Percentiles rank a stretch among this genome's conserved stretches.
These are phyloP conservation scores for Hymenochirus boettgeri DNA, from an alignment of 2,113 vertebrate genomes.

Conservation along the genomic window DNA sequence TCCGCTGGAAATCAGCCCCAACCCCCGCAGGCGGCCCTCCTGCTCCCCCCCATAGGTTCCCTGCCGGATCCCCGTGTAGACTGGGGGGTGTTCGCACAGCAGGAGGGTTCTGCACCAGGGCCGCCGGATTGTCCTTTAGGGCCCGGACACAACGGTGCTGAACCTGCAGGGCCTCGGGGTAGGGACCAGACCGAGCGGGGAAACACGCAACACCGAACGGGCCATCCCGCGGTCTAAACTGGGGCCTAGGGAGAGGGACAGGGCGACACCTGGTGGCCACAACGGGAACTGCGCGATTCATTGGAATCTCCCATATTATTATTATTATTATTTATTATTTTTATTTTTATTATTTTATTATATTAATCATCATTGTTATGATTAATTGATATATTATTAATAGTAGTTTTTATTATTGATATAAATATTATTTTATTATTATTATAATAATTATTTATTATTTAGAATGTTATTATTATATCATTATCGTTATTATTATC, in stretches of 20 bases:
- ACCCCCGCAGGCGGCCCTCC: slow-evolving; percentile 57
- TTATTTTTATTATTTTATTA: no score
- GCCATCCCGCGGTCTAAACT: background rate
- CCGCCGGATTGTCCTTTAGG: slow-evolving; percentile 43
- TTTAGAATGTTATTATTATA: no score
- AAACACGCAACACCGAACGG: slow-evolving; percentile 55
- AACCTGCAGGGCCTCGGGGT: slow-evolving; percentile 56
- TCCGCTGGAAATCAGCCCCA: slow-evolving; percentile 70
- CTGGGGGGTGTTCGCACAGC: slow-evolving; percentile 70
- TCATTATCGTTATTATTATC: no score
- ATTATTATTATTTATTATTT: no score
- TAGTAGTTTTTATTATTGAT: no score
- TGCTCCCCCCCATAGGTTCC: slow-evolving; percentile 52
- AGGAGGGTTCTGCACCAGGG: slow-evolving; percentile 53
- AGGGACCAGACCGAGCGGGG: slow-evolving; percentile 66
- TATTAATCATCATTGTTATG: no score
- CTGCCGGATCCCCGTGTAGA: slow-evolving; percentile 78
- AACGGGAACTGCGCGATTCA: no score
- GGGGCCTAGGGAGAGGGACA: background rate
- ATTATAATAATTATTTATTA: no score
- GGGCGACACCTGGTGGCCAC: no score
- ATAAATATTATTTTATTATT: no score
- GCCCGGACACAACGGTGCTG: slow-evolving; percentile 62
- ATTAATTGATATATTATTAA: no score
- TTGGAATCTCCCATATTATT: no score